Evolutionary conservation across 2,797 vertebrate species (phyloP).

Genomic region (Synanceia verrucosa): DNA sequence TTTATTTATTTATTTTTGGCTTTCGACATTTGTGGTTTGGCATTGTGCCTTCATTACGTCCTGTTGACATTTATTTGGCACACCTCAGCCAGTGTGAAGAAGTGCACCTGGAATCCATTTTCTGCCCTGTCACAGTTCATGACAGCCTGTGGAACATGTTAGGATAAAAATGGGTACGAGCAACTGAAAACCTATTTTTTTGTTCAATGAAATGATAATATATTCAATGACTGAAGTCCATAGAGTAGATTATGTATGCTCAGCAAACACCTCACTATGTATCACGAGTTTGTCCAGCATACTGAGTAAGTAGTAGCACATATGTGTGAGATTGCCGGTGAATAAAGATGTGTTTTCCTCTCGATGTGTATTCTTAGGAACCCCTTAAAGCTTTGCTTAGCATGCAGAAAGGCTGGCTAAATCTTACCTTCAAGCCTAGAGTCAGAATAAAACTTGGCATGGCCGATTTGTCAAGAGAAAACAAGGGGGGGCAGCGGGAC

Average conservation of each 20-base stretch:
- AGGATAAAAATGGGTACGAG: background rate
- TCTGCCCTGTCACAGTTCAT: background rate
- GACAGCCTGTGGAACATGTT: background rate
- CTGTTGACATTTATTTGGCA: constrained; percentile 20
- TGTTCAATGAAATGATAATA: background rate
- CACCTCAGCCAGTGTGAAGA: constrained; percentile 1
- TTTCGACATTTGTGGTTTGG: constrained; percentile 23
- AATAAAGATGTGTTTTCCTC: constrained; percentile 22
- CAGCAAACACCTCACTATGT: background rate
- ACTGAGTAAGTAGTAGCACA: background rate
- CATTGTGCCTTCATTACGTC: constrained; percentile 4
- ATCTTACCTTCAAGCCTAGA: constrained; percentile 31
- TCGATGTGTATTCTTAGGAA: constrained; percentile 15
- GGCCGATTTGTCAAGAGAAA: constrained; percentile 50
- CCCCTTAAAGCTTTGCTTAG: constrained; percentile 17
- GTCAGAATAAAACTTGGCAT: constrained; percentile 44
- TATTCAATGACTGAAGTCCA: background rate
- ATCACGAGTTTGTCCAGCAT: background rate
- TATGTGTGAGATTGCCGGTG: background rate
- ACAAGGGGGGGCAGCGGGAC: constrained; percentile 8
- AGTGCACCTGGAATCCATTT: constrained; percentile 32
- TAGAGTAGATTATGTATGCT: background rate
- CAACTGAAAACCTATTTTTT: background rate
- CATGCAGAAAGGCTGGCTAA: constrained; percentile 18
- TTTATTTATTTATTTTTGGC: constrained; percentile 36